Evolutionary conservation across 1,140 invertebrate species (phyloP), one percentile per base, ranked within the genome.

Genomic region (Vollenhovia emeryi): DNA sequence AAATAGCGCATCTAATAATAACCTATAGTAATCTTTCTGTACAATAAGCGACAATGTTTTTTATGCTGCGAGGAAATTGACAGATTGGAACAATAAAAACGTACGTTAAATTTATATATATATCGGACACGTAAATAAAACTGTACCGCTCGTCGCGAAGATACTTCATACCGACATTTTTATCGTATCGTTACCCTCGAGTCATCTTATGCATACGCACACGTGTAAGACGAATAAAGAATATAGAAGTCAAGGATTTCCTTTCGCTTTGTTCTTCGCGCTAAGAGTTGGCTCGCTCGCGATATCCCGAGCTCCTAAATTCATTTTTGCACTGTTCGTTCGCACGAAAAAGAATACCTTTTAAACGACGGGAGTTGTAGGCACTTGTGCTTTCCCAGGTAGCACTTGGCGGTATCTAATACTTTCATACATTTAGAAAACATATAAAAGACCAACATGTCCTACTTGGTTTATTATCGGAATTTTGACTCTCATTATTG

Each of bases 291-390:
- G 8, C 6, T 52, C 18, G 8, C 9, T 45, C 57, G 27, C 7
- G 9, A 6, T 15, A 36, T 18, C 6, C 3, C n/a, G 18, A 69
- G 21, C 33, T 50, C 15, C 74, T 66, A 89, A 87, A 89, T 75
- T 86, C 73, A 71, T 86, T 87, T 82, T 62, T 8, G 45, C 75
- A 71, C 48, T 45, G 78, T 43, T 30, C 48, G 60, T 45, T 57
- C 52, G 30, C 48, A 36, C n/a, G 3, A 78, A 90, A 90, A n/a
- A n/a, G n/a, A n/a, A n/a, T n/a, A n/a, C n/a, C n/a, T n/a, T n/a
- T n/a, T n/a, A n/a, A n/a, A n/a, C n/a, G n/a, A n/a, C n/a, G n/a
- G n/a, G n/a, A n/a, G n/a, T n/a, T n/a, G n/a, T n/a, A n/a, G n/a
- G n/a, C n/a, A n/a, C n/a, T n/a, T n/a, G n/a, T n/a, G n/a, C n/a